Conservation (phyloP, 53 echinoderm and acorn worm species). For the Actinopyga echinites region DNA sequence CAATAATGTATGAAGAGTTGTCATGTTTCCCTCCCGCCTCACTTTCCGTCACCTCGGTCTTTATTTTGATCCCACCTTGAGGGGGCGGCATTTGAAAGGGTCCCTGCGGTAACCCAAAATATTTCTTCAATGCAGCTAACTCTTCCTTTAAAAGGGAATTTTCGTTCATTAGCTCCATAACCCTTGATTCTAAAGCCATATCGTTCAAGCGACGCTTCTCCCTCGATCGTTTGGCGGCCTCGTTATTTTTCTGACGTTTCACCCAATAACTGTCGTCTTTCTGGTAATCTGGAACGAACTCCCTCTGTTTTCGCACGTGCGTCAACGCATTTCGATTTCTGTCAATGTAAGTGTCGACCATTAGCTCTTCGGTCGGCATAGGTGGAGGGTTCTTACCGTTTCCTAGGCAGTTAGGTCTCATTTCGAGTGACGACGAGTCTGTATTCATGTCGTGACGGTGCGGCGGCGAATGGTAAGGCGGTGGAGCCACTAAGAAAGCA, state of each 20-base stretch:
- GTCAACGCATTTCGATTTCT: neutral
- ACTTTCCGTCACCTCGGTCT: neutral
- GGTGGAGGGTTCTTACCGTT: too few species aligned
- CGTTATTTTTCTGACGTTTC: slow-evolving; percentile 85
- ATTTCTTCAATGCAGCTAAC: slow-evolving; percentile 59
- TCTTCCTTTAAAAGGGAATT: slow-evolving; percentile 71
- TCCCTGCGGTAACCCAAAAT: neutral
- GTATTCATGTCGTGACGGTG: too few species aligned
- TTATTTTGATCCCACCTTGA: neutral
- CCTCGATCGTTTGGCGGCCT: slow-evolving; percentile 87
- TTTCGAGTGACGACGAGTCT: neutral
- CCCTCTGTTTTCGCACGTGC: slow-evolving; percentile 47
- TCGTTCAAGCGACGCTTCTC: slow-evolving; percentile 86
- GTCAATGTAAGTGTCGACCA: too few species aligned
- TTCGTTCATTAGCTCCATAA: slow-evolving; percentile 74
- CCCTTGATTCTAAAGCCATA: slow-evolving; percentile 69
- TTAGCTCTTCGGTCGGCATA: too few species aligned
- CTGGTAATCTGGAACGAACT: slow-evolving; percentile 71
- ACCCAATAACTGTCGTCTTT: slow-evolving; percentile 87
- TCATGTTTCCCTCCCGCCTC: too few species aligned
- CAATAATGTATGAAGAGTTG: too few species aligned
- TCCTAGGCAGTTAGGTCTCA: too few species aligned
- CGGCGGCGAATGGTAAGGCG: neutral
- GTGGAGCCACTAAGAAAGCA: slow-evolving; percentile 40
- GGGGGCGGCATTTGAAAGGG: neutral